Conservation (phyloP, 2,797 vertebrate genomes). For the Poecilia picta region DNA sequence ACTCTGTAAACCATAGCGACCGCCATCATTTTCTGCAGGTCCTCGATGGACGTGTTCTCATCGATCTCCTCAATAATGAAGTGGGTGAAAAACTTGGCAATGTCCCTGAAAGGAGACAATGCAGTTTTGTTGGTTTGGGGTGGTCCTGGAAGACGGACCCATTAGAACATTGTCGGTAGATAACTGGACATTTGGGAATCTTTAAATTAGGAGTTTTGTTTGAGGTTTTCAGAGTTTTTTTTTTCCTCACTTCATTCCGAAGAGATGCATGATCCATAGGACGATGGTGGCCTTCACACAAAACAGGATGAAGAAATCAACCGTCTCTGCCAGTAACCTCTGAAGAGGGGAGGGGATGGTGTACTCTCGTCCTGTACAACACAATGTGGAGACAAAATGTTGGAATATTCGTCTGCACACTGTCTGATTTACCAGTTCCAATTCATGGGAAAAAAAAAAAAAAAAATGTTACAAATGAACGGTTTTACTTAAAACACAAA, state of each 20-base stretch:
- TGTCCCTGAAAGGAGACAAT: conserved; percentile 84
- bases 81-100: conserved; percentile 94
- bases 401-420: neutral
- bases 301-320: conserved; percentile 96
- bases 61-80: conserved; percentile 98
- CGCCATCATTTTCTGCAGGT: conserved; percentile 96
- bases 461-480: neutral
- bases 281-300: conserved; percentile 95
- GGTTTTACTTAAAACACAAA: neutral
- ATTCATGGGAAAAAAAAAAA: neutral
- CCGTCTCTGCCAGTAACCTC: conserved; percentile 93
- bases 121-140: neutral
- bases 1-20: conserved; percentile 95
- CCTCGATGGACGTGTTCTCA: conserved; percentile 95
- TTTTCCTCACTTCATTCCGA: conserved; percentile 90
- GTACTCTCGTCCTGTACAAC: conserved; percentile 88
- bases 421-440: neutral
- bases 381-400: conserved; percentile 5
- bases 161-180: conserved; percentile 1
- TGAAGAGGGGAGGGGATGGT: conserved; percentile 91
- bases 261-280: conserved; percentile 94
- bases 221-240: neutral
- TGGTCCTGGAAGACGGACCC: neutral
- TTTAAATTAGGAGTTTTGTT: neutral
- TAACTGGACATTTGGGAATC: neutral